These are phyloP conservation scores for Aphaenogaster rudis DNA, from an alignment of 1,140 invertebrate genomes.

Conservation along the genomic window DNA sequence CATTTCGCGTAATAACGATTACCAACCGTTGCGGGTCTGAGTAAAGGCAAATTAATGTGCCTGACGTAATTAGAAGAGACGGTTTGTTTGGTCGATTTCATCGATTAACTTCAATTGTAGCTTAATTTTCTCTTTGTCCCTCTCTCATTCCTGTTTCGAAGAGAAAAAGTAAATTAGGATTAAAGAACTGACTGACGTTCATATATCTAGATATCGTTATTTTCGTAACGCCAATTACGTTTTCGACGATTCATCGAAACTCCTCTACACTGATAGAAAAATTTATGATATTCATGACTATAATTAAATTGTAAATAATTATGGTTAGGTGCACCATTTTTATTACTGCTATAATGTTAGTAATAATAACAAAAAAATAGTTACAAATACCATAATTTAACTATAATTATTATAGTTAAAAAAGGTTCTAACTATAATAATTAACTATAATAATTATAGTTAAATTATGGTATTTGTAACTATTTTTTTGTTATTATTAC, in stretches of 20 bases:
- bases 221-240: not conserved
- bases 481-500: too few relatives aligned
- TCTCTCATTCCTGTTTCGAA: not conserved
- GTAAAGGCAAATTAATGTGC: not conserved
- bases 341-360: too few relatives aligned
- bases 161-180: not conserved
- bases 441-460: too few relatives aligned
- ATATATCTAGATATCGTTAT: not conserved
- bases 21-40: not conserved
- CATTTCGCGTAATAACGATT: not conserved
- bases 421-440: too few relatives aligned
- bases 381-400: too few relatives aligned
- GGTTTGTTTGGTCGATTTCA: not conserved
- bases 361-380: too few relatives aligned
- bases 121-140: not conserved
- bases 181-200: not conserved
- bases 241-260: not conserved
- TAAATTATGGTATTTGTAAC: too few relatives aligned
- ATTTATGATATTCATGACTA: too few relatives aligned
- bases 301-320: too few relatives aligned
- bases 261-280: not conserved
- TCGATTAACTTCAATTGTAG: not conserved
- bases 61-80: not conserved
- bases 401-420: too few relatives aligned
- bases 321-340: too few relatives aligned